Evolutionary conservation across 2,888 invertebrate genomes (phyloP).

Genomic region (Erebia palarica): DNA sequence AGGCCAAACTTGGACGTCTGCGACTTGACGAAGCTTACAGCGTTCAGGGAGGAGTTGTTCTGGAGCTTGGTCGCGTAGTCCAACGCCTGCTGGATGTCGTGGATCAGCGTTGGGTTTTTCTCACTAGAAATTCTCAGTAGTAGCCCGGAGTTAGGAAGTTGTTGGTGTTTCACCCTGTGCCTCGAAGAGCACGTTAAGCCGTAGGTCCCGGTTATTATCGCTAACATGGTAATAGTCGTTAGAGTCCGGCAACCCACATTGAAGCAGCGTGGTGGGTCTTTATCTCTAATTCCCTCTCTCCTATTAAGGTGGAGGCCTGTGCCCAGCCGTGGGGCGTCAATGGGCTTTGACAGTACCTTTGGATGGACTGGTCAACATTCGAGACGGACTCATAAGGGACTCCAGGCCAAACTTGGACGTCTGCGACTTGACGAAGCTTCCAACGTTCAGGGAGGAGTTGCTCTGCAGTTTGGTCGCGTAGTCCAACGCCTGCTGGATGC

Average conservation of each 20-base stretch:
- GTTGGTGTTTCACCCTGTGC: too few species aligned
- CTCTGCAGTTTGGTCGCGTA: conserved; percentile 63
- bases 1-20: conserved; percentile 55
- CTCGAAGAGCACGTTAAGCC: too few species aligned
- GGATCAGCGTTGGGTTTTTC: conserved; percentile 70
- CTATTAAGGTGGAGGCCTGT: too few species aligned
- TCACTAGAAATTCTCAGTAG: too few species aligned
- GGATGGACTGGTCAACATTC: conserved; percentile 51
- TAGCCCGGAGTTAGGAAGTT: too few species aligned
- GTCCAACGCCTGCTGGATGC: conserved; percentile 71
- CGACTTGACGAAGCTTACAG: conserved; percentile 59
- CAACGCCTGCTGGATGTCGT: conserved; percentile 70
- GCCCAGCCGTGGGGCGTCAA: too few species aligned
- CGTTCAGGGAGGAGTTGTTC: conserved; percentile 53
- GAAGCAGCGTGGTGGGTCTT: too few species aligned
- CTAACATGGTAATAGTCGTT: too few species aligned
- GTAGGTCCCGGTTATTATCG: too few species aligned
- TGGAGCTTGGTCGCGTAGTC: conserved; percentile 65
- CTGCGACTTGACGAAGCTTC: conserved; percentile 61
- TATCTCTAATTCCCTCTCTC: too few species aligned
- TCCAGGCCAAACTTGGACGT: conserved; percentile 57
- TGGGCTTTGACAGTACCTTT: conserved; percentile 26
- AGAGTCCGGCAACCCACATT: too few species aligned
- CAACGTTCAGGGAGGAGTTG: conserved; percentile 50
- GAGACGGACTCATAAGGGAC: conserved; percentile 55